Conservation (phyloP, 1,140 invertebrate species). For the Drosophila murphyi region DNA sequence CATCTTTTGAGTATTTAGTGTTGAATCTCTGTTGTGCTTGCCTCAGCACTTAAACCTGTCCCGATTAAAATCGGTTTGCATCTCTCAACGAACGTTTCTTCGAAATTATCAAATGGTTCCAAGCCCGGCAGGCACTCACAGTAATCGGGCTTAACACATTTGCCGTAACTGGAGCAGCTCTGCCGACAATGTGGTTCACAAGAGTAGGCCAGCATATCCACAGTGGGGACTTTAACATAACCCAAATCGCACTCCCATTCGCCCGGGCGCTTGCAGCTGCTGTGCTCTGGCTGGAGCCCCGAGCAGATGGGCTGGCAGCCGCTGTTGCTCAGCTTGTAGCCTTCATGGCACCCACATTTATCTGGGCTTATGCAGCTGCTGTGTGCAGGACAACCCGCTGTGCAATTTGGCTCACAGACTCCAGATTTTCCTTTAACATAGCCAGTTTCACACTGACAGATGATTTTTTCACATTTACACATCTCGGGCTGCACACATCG, state of each 20-base stretch:
- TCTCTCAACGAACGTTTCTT: not conserved
- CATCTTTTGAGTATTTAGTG: not conserved
- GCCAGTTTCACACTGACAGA: not conserved
- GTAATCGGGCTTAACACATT: conserved; percentile 32
- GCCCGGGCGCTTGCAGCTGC: not conserved
- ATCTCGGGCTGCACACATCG: not conserved
- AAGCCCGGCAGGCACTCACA: conserved; percentile 42
- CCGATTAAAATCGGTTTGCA: not conserved
- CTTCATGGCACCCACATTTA: conserved; percentile 19
- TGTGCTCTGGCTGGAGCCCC: not conserved
- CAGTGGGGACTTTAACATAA: conserved; percentile 7
- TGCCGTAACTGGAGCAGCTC: conserved; percentile 26
- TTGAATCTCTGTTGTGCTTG: not conserved
- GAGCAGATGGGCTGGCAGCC: conserved; percentile 5
- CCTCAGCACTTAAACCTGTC: not conserved
- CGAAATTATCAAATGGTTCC: no score
- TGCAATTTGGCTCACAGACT: conserved; percentile 85
- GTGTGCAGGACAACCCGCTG: conserved; percentile 13
- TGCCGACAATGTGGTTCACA: conserved; percentile 85
- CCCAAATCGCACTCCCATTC: conserved; percentile 34
- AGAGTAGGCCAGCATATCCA: conserved; percentile 58
- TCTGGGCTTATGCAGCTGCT: conserved; percentile 15
- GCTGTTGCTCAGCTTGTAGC: not conserved
- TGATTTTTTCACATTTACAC: not conserved
- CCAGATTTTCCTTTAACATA: conserved; percentile 41